A percentile compares a stretch with the other conserved stretches of the same genome.
phyloP scores from a whole-genome alignment of 2,888 invertebrate genomes.

The Lasioglossum lativentre region DNA sequence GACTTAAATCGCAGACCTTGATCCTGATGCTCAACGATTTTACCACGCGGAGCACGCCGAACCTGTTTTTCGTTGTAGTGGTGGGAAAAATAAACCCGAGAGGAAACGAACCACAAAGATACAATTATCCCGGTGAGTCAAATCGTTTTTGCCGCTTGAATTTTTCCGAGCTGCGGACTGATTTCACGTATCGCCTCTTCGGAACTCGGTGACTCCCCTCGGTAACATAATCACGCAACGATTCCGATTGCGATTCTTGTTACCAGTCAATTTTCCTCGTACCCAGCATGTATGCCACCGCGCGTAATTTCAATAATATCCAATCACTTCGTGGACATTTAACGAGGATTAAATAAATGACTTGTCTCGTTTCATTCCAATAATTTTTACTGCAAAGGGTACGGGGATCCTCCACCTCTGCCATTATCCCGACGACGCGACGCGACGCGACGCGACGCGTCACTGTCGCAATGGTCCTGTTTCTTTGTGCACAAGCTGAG shows the following conservation, averaged over 20 bases:
- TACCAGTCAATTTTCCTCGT: neutral
- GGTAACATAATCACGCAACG: constrained; percentile 26
- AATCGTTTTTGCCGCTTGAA: constrained; percentile 12
- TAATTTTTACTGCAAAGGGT: neutral
- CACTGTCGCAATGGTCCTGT: constrained; percentile 29
- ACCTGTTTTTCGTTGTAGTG: constrained; percentile 21
- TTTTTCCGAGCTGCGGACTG: neutral
- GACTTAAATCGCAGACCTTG: constrained; percentile 21
- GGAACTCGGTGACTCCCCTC: neutral
- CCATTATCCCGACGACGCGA: neutral
- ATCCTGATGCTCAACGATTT: constrained; percentile 14
- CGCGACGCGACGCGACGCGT: neutral
- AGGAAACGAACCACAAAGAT: constrained; percentile 11
- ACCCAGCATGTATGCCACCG: neutral
- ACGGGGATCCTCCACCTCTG: constrained; percentile 23
- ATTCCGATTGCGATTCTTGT: constrained; percentile 11
- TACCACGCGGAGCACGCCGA: neutral
- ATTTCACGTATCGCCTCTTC: neutral
- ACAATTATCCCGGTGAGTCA: constrained; percentile 10
- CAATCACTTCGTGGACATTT: constrained; percentile 19
- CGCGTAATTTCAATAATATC: constrained; percentile 17
- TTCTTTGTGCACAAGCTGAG: neutral
- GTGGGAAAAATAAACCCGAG: neutral
- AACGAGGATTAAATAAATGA: constrained; percentile 10
- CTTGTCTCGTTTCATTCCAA: neutral